phyloP scores from a whole-genome alignment of 1,140 invertebrate species.

The Leptestheria dahalacensis region DNA sequence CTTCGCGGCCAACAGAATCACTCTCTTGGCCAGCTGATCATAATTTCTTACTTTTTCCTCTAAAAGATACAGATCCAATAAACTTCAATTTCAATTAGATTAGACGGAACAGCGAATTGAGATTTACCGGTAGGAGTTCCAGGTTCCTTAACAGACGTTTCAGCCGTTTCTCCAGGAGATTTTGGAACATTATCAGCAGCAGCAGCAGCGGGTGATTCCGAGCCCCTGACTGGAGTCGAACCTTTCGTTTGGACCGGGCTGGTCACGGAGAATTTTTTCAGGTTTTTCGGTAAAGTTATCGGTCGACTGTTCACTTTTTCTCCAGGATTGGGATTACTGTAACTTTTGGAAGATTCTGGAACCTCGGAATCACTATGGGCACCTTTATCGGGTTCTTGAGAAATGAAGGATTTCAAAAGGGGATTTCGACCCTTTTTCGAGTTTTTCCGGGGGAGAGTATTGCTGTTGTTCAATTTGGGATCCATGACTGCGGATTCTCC shows the following conservation, averaged over 20 bases:
- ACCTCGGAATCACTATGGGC: neutral
- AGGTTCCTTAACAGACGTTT: too few species aligned
- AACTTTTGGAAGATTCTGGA: neutral
- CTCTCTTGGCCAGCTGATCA: constrained; percentile 14
- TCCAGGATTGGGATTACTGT: neutral
- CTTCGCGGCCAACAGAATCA: constrained; percentile 14
- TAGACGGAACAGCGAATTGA: neutral
- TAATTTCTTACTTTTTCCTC: constrained; percentile 1
- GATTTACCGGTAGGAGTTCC: neutral
- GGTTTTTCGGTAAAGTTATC: too few species aligned
- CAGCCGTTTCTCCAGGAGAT: too few species aligned
- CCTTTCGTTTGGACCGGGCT: too few species aligned
- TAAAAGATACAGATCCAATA: too few species aligned
- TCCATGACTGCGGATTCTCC: too few species aligned
- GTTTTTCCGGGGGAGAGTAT: neutral
- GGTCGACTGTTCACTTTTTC: neutral
- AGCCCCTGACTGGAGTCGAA: too few species aligned
- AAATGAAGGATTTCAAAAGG: neutral
- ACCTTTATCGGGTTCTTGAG: neutral
- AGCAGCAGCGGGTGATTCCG: neutral
- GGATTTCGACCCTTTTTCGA: neutral
- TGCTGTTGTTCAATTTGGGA: too few species aligned
- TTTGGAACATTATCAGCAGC: too few species aligned
- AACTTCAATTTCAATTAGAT: too few species aligned
- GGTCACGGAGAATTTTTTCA: too few species aligned